phyloP scores from a whole-genome alignment of 2,888 invertebrate species.

The Coremacera marginata region DNA sequence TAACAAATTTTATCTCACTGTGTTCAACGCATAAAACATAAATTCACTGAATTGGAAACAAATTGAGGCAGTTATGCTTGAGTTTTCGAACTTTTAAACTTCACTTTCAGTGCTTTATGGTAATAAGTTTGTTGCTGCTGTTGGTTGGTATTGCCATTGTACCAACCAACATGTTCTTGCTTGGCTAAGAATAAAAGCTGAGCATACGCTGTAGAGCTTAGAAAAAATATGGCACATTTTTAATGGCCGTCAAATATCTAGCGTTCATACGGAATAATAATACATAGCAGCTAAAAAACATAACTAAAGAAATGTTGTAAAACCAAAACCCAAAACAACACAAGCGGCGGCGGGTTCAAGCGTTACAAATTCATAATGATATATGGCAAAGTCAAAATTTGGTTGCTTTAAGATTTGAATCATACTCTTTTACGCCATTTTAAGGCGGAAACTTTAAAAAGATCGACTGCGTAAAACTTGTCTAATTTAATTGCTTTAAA shows the following conservation, averaged over 20 bases:
- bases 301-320: not conserved
- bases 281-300: not conserved
- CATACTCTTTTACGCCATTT: not conserved
- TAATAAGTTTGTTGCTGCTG: conserved; percentile 16
- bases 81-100: conserved; percentile 35
- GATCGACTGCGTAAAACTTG: no score
- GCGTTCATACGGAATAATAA: not conserved
- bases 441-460: no score
- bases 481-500: no score
- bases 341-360: not conserved
- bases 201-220: not conserved
- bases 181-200: not conserved
- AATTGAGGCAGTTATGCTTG: conserved; percentile 34
- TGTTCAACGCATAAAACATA: conserved; percentile 14
- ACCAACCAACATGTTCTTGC: not conserved
- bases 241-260: conserved; percentile 16
- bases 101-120: conserved; percentile 29
- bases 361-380: conserved; percentile 21
- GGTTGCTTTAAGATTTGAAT: not conserved
- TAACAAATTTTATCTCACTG: not conserved
- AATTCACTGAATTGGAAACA: conserved; percentile 37
- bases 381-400: conserved; percentile 1
- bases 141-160: not conserved
- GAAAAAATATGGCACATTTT: conserved; percentile 1
- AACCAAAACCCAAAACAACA: not conserved